A percentile compares a stretch with the other conserved stretches of the same genome.
These are phyloP conservation scores for Plagiodera versicolora DNA, from an alignment of 2,888 invertebrate genomes.

Conservation along the genomic window DNA sequence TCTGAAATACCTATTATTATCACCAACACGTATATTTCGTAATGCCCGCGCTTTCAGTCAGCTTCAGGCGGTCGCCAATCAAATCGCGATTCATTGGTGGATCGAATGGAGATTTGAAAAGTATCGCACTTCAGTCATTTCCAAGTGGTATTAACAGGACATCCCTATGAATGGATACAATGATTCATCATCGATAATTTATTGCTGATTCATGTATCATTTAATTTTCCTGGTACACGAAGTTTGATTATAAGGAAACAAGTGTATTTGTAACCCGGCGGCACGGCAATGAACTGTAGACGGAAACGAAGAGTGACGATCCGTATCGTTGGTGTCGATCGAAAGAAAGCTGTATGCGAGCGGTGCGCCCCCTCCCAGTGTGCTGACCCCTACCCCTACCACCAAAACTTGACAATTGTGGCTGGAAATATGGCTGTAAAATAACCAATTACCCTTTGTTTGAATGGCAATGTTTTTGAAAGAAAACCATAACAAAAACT, in stretches of 20 bases:
- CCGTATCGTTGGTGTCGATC: conserved; percentile 27
- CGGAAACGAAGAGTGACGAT: conserved; percentile 28
- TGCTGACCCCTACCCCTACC: conserved; percentile 24
- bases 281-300: conserved; percentile 17
- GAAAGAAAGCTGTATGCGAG: conserved; percentile 31
- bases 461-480: conserved; percentile 48
- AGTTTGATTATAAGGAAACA: no score
- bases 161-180: no score
- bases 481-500: conserved; percentile 36
- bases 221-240: no score
- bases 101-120: neutral
- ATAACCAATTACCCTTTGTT: conserved; percentile 56
- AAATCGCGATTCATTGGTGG: conserved; percentile 16
- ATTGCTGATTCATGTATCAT: no score
- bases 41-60: conserved; percentile 31
- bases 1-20: conserved; percentile 21
- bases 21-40: conserved; percentile 27
- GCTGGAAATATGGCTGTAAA: conserved; percentile 54
- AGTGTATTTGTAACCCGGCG: neutral
- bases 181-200: no score
- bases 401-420: conserved; percentile 38
- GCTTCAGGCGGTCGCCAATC: conserved; percentile 23
- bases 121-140: no score
- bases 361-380: conserved; percentile 28
- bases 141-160: no score